These are phyloP conservation scores for Eristalinus sepulchralis DNA, from an alignment of 2,888 invertebrate species.

Conservation along the genomic window DNA sequence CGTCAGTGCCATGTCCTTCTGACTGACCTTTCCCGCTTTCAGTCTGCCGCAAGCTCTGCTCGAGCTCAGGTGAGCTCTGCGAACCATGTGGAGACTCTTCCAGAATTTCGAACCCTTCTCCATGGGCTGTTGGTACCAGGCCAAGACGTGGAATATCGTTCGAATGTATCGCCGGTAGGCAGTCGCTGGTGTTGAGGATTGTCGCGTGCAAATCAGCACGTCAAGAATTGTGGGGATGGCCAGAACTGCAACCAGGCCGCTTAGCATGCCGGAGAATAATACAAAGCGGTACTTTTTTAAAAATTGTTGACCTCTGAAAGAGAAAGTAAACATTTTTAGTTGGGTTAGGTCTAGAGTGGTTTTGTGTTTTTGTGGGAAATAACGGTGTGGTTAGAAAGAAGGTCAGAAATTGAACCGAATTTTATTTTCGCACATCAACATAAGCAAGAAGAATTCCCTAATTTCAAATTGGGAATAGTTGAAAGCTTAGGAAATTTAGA, in stretches of 20 bases:
- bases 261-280: conserved; percentile 87
- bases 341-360: background rate
- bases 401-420: no score
- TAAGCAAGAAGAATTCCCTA: no score
- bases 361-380: no score
- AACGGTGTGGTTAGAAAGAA: background rate
- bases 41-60: conserved; percentile 82
- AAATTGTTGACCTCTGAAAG: conserved; percentile 87
- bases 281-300: conserved; percentile 87
- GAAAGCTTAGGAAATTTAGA: no score
- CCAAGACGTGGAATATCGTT: conserved; percentile 88
- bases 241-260: conserved; percentile 88
- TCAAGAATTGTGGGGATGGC: conserved; percentile 88
- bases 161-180: conserved; percentile 90
- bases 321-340: background rate
- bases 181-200: conserved; percentile 85
- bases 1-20: conserved; percentile 92
- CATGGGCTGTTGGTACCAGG: conserved; percentile 85
- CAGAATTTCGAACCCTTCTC: conserved; percentile 83
- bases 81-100: conserved; percentile 86
- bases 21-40: conserved; percentile 85
- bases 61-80: conserved; percentile 85
- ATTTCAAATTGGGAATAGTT: no score
- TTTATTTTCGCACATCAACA: no score
- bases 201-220: conserved; percentile 87